A percentile compares a stretch with the other conserved stretches of the same genome.
Evolutionary conservation across 2,113 vertebrate genomes (phyloP).

Genomic region (Thamnaconus septentrionalis): DNA sequence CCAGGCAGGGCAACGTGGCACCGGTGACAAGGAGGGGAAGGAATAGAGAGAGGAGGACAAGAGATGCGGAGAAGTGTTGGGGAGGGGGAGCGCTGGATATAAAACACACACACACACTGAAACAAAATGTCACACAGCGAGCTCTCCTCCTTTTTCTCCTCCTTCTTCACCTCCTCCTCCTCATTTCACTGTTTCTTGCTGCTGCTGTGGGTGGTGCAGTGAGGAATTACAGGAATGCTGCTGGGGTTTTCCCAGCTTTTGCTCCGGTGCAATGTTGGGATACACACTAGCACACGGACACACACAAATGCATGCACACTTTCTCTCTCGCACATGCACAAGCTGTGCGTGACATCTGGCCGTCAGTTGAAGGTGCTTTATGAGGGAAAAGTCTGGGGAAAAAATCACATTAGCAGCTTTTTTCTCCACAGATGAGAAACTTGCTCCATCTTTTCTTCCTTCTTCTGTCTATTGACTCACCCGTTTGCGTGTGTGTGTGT

Average conservation of each 20-base stretch:
- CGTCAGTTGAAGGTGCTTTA: slow-evolving; percentile 62
- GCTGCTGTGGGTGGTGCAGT: slow-evolving; percentile 50
- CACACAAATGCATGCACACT: too few relatives aligned
- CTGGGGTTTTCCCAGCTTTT: slow-evolving; percentile 70
- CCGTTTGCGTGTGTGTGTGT: background rate
- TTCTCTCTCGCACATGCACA: slow-evolving; percentile 7
- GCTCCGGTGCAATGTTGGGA: slow-evolving; percentile 33
- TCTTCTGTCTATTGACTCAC: slow-evolving; percentile 1
- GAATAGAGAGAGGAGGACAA: slow-evolving; percentile 39
- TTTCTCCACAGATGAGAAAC: background rate
- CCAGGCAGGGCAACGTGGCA: slow-evolving; percentile 67
- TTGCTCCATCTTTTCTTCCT: slow-evolving; percentile 5
- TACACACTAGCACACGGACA: slow-evolving; percentile 24
- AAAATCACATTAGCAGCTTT: background rate
- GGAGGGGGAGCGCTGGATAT: background rate
- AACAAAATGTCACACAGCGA: slow-evolving; percentile 51
- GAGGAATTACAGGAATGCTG: slow-evolving; percentile 74
- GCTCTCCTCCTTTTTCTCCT: slow-evolving; percentile 27
- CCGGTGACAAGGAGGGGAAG: slow-evolving; percentile 41
- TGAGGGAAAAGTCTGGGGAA: slow-evolving; percentile 13
- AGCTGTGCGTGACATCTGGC: slow-evolving; percentile 52
- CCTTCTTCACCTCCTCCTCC: slow-evolving; percentile 7
- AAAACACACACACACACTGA: slow-evolving; percentile 16
- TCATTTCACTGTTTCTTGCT: slow-evolving; percentile 43
- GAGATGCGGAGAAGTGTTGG: slow-evolving; percentile 33